Evolutionary conservation across 2,888 invertebrate species (phyloP), one percentile per base, ranked within the genome.

Genomic region (Melanostoma mellinum): DNA sequence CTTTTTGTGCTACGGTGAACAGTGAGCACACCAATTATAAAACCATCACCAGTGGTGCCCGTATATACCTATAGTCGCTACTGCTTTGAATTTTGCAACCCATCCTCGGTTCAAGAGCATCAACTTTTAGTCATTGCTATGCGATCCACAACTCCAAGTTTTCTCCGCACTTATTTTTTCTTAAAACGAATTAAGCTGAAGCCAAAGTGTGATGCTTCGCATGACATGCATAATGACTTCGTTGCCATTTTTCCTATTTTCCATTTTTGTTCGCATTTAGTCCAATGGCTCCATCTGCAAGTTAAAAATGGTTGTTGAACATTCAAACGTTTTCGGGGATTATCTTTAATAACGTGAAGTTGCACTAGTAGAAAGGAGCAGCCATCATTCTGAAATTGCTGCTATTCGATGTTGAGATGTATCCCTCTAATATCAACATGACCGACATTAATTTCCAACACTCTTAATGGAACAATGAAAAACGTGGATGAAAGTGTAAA

Each of bases 221-320:
- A 79, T 79, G 71, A 79, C 84, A 84, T 79, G 71, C 79, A 71
- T 84, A 79, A 79, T 79, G 84, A 74, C 84, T 74, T 65, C 33
- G 79, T 65, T 74, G 65, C 30, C 74, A 71, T 84, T 69, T 69
- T 74, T 69, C 53, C 53, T 50, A 53, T 55, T 36, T 61, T n/a
- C 35, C 33, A 48, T 50, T 4, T 38, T 56, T 46, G 9, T 10
- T 50, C 20, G 8, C 20, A 36, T 33, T 42, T 44, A 30, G 46
- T 4, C 33, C 6, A 32, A 42, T 61, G 65, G 5, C 44, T 68
- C 33, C 53, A 63, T 73, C 40, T 44, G 48, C 53, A 63, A 55
- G 60, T 58, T 53, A 44, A 61, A 82, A 72, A 82, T 61, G 73
- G 82, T 74, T 79, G 44, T 44, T 79, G 67, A 79, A 84, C 74